phyloP scores from a whole-genome alignment of 2,113 vertebrate species.

The Amphiprion ocellaris region DNA sequence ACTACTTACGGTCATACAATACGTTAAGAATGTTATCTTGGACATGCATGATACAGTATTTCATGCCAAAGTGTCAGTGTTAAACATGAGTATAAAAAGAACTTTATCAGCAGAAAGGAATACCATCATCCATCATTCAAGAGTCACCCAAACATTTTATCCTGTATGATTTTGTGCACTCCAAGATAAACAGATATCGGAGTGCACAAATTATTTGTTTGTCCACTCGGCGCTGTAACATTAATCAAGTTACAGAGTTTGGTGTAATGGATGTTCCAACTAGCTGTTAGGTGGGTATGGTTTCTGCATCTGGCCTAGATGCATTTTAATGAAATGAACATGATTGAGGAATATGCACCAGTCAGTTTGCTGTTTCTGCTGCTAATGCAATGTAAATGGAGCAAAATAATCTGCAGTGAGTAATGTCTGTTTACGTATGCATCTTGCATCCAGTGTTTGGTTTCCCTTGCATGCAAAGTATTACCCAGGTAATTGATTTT shows the following conservation, averaged over 20 bases:
- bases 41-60: conserved; percentile 35
- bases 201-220: conserved; percentile 19
- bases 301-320: conserved; percentile 71
- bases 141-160: conserved; percentile 42
- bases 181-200: not conserved
- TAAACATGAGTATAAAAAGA: conserved; percentile 37
- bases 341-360: conserved; percentile 77
- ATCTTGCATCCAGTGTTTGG: conserved; percentile 78
- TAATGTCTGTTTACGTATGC: conserved; percentile 84
- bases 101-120: conserved; percentile 49
- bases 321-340: conserved; percentile 78
- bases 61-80: conserved; percentile 23
- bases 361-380: conserved; percentile 67
- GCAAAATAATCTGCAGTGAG: conserved; percentile 81
- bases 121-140: conserved; percentile 58
- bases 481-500: conserved; percentile 85
- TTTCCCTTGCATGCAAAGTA: conserved; percentile 82
- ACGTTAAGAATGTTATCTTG: conserved; percentile 41
- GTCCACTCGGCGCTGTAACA: conserved; percentile 38
- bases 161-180: conserved; percentile 32
- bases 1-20: conserved; percentile 31
- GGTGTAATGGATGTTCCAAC: conserved; percentile 35
- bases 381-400: conserved; percentile 84
- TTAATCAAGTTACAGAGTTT: conserved; percentile 42
- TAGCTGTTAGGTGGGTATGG: conserved; percentile 43